A percentile compares a stretch with the other conserved stretches of the same genome.
phyloP scores from a whole-genome alignment of 92 coral and sea anemone genomes.

The Epizoanthus stellaris region DNA sequence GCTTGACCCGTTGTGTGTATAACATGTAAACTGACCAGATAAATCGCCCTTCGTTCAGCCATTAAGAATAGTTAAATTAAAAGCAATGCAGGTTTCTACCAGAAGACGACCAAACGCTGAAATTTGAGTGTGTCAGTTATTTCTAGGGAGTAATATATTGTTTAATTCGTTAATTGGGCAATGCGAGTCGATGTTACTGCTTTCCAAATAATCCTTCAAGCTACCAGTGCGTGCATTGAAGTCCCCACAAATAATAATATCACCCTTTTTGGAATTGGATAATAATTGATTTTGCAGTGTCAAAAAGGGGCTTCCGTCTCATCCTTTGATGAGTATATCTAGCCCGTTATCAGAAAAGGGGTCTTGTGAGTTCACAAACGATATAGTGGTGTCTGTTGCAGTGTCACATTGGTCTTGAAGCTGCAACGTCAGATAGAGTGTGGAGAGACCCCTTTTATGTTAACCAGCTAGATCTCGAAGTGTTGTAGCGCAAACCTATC shows the following conservation, averaged over 20 bases:
- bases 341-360: too few relatives aligned
- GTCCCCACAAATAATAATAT: background rate
- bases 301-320: background rate
- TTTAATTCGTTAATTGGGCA: background rate
- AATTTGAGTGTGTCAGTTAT: background rate
- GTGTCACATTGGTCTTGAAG: too few relatives aligned
- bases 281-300: background rate
- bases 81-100: constrained; percentile 14
- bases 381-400: too few relatives aligned
- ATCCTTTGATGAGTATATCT: background rate
- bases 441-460: too few relatives aligned
- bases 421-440: too few relatives aligned
- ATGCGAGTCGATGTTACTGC: background rate
- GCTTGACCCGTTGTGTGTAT: constrained; percentile 55
- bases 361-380: too few relatives aligned
- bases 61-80: constrained; percentile 29
- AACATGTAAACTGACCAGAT: constrained; percentile 59
- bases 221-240: constrained; percentile 9
- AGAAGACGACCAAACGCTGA: background rate
- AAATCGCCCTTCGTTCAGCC: constrained; percentile 54
- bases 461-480: too few relatives aligned
- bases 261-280: background rate
- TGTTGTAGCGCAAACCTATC: too few relatives aligned
- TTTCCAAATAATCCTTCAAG: background rate
- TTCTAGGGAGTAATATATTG: background rate